Conservation (phyloP, 2,113 vertebrate genomes). For the Edolisoma coerulescens region DNA sequence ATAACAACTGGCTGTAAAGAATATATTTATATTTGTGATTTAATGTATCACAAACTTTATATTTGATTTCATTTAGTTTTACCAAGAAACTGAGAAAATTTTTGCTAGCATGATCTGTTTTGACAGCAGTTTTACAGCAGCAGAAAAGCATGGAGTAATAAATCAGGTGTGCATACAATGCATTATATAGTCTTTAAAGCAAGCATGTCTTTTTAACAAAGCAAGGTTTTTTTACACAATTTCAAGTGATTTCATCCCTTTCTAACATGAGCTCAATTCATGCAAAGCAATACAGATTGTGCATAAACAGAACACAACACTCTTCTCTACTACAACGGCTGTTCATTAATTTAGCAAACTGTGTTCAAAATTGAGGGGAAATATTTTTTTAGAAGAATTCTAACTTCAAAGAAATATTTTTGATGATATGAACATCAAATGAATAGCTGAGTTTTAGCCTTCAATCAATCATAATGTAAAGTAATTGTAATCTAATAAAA, state of each 20-base stretch:
- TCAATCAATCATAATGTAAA: constrained; percentile 48
- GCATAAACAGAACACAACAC: neutral
- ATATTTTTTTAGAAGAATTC: neutral
- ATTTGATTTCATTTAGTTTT: constrained; percentile 71
- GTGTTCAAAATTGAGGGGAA: constrained; percentile 2
- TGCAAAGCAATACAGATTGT: neutral
- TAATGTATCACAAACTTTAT: constrained; percentile 75
- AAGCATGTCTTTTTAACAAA: constrained; percentile 48
- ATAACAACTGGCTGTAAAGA: constrained; percentile 73
- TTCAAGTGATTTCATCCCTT: constrained; percentile 33
- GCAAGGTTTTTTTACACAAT: constrained; percentile 20
- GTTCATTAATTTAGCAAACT: constrained; percentile 46
- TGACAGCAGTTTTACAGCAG: constrained; percentile 57
- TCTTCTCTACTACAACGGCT: neutral
- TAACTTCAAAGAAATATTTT: constrained; percentile 67
- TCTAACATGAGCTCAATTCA: constrained; percentile 36
- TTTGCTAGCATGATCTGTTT: constrained; percentile 55
- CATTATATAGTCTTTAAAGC: constrained; percentile 52
- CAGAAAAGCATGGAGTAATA: constrained; percentile 42
- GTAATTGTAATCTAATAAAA: constrained; percentile 73
- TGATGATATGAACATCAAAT: constrained; percentile 26
- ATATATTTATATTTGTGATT: constrained; percentile 76
- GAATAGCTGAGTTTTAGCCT: constrained; percentile 64
- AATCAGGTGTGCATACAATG: constrained; percentile 45
- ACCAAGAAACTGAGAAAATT: constrained; percentile 48